Evolutionary conservation across 2,888 invertebrate species (phyloP).

Genomic region (Scaptomyza parva): DNA sequence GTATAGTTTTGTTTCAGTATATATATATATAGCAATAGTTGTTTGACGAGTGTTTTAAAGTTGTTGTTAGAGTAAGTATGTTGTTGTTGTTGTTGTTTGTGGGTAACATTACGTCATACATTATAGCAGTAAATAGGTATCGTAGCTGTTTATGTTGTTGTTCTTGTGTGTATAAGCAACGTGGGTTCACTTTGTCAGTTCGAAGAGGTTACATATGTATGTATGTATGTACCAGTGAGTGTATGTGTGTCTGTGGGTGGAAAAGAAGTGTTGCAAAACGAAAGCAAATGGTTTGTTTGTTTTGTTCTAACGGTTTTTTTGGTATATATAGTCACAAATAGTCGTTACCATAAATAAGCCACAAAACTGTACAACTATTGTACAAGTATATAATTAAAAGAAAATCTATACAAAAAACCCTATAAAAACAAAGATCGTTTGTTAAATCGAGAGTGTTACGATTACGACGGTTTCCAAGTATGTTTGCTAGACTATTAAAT

Average conservation of each 20-base stretch:
- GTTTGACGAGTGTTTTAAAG: slow-evolving; percentile 60
- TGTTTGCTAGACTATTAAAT: slow-evolving; percentile 56
- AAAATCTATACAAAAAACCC: slow-evolving; percentile 67
- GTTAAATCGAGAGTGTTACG: slow-evolving; percentile 44
- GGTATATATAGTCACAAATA: slow-evolving; percentile 57
- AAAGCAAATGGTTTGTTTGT: slow-evolving; percentile 17
- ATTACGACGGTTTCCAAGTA: slow-evolving; percentile 78
- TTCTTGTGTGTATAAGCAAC: slow-evolving; percentile 54
- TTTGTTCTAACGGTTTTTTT: slow-evolving; percentile 1
- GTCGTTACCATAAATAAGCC: slow-evolving; percentile 79
- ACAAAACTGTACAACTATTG: slow-evolving; percentile 71
- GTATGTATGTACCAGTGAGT: slow-evolving; percentile 24
- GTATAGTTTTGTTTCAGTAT: slow-evolving; percentile 48
- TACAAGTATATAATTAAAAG: slow-evolving; percentile 61
- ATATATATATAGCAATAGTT: slow-evolving; percentile 67
- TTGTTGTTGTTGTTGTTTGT: slow-evolving; percentile 52
- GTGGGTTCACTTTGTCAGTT: slow-evolving; percentile 73
- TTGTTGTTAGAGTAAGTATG: slow-evolving; percentile 32
- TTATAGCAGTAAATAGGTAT: slow-evolving; percentile 77
- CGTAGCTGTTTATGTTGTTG: slow-evolving; percentile 63
- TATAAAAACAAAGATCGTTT: slow-evolving; percentile 17
- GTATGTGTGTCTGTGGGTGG: slow-evolving; percentile 13
- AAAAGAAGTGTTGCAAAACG: slow-evolving; percentile 21
- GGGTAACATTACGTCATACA: slow-evolving; percentile 76
- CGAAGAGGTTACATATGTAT: slow-evolving; percentile 51